Evolutionary conservation across 2,888 invertebrate species (phyloP).

Genomic region (Fabriciana adippe): DNA sequence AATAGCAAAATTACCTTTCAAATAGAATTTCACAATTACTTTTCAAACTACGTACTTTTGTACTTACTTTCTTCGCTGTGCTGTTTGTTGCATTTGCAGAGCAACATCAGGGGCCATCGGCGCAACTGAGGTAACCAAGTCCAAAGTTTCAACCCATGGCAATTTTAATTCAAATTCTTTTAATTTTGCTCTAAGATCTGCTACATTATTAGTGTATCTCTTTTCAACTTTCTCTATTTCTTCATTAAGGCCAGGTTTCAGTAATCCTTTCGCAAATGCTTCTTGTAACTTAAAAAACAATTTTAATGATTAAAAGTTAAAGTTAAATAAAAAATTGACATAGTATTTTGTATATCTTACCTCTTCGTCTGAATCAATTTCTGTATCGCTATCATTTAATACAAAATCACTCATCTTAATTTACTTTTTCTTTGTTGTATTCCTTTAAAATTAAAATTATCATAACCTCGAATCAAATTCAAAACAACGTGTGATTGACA

Average conservation of each 20-base stretch:
- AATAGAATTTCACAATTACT: too few relatives aligned
- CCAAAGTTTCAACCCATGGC: slow-evolving; percentile 94
- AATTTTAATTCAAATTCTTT: slow-evolving; percentile 87
- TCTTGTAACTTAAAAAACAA: slow-evolving; percentile 88
- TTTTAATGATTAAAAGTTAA: slow-evolving; percentile 8
- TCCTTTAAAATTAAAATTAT: not conserved
- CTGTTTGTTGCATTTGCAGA: slow-evolving; percentile 88
- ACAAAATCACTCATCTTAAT: slow-evolving; percentile 69
- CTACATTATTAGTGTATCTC: slow-evolving; percentile 87
- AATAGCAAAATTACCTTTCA: too few relatives aligned
- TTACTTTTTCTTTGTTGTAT: not conserved
- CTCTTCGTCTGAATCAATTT: slow-evolving; percentile 83
- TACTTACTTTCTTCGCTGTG: slow-evolving; percentile 84
- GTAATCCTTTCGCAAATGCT: slow-evolving; percentile 91
- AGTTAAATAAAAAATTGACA: slow-evolving; percentile 1
- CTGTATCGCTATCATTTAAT: slow-evolving; percentile 75
- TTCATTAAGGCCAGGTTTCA: slow-evolving; percentile 93
- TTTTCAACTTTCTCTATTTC: slow-evolving; percentile 82
- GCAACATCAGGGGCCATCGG: slow-evolving; percentile 93
- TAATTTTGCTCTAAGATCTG: slow-evolving; percentile 86
- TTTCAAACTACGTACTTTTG: not conserved
- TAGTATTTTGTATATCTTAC: slow-evolving; percentile 52
- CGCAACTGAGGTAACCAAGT: slow-evolving; percentile 89
- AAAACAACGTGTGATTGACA: slow-evolving; percentile 21
- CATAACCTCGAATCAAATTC: slow-evolving; percentile 30